Evolutionary conservation across 2,113 vertebrate species (phyloP), one percentile per base, ranked within the genome.

Genomic region (Benitochromis conjunctus): DNA sequence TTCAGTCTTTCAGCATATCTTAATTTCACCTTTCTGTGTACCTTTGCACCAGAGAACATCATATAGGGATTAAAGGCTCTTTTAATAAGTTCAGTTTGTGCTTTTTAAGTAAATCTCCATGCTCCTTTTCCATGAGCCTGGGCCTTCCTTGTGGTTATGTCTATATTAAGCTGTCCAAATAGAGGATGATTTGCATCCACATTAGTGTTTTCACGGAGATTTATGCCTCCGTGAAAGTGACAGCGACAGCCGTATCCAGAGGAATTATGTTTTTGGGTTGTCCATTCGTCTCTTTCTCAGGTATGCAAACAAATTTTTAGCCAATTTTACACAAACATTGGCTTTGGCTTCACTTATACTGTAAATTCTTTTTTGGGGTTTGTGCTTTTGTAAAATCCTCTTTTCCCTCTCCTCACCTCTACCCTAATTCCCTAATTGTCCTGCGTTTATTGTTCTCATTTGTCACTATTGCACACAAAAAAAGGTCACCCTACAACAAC

Each of bases 1-100:
- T 56, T 66, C 16, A n/a, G 62, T 71, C 64, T 66, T 78, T 76
- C 46, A 31, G 18, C 51, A 31, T 76, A 48, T 53, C 56, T 91
- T 90, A 83, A 89, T 86, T 86, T 91, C 81, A 76, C 71, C 71
- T 76, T 76, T 51, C 46, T 76, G 71, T 76, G 46, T 76, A 76
- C 46, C 46, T 51, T 51, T 10, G 10, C 46, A 51, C 16, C 46
- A 76, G 46, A 51, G 9, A 29, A 31, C 46, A 76, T 76, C 26
- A 31, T 31, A 76, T 12, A 13, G 71, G 71, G 71, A 53, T 76
- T 76, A 76, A 51, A 53, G 18, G 26, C 53, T 16, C 18, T 76
- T 76, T 51, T 51, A 76, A n/a, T 31, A 31, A 51, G 69, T 76
- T 76, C 26, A 76, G 26, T 51, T 76, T 48, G 46, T 51, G 71